A percentile compares a stretch with the other conserved stretches of the same genome.
Evolutionary conservation across 1,140 invertebrate species (phyloP).

Genomic region (Diorhabda sublineata): DNA sequence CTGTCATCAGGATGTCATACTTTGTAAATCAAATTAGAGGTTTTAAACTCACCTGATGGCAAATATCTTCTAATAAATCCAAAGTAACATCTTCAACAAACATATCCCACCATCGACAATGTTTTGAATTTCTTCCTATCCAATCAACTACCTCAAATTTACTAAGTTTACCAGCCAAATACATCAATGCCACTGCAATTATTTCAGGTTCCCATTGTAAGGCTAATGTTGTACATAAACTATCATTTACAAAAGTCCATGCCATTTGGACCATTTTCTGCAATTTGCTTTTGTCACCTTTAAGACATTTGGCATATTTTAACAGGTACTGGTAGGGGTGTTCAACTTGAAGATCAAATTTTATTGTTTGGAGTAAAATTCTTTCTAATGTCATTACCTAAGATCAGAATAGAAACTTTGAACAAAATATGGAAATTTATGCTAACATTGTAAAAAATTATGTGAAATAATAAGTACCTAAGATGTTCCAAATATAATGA

Average conservation of each 20-base stretch:
- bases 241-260: conserved; percentile 99
- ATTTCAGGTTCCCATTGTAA: conserved; percentile 99
- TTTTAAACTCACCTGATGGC: conserved; percentile 70
- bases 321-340: conserved; percentile 94
- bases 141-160: conserved; percentile 95
- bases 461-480: no score
- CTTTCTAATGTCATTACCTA: conserved; percentile 89
- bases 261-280: conserved; percentile 99
- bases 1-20: no score
- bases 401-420: neutral
- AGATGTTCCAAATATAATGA: no score
- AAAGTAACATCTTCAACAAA: conserved; percentile 94
- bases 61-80: conserved; percentile 95
- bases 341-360: conserved; percentile 97
- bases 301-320: conserved; percentile 96
- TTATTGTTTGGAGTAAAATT: conserved; percentile 96
- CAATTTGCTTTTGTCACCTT: conserved; percentile 88
- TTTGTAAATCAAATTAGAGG: no score
- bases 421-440: no score
- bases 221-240: conserved; percentile 92
- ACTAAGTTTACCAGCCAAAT: conserved; percentile 91
- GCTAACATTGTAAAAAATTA: no score
- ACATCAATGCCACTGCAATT: conserved; percentile 95
- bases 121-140: conserved; percentile 75
- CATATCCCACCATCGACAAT: conserved; percentile 96